Evolutionary conservation across 2,888 invertebrate species (phyloP).

Genomic region (Deroplatys truncata): DNA sequence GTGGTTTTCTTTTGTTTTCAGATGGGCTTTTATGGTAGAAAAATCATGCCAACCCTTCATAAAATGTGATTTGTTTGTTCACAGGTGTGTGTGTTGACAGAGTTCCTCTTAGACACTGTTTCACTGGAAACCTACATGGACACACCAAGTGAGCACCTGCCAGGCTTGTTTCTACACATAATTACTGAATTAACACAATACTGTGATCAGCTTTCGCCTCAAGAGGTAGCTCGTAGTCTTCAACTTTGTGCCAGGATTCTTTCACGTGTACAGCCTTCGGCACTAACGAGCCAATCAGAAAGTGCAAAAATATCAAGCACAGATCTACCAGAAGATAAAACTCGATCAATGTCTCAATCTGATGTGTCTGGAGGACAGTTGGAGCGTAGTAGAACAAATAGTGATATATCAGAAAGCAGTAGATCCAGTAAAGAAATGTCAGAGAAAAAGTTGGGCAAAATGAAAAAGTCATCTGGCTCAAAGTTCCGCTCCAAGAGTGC

Average conservation of each 20-base stretch:
- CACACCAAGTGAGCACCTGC: constrained; percentile 71
- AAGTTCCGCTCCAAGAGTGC: constrained; percentile 15
- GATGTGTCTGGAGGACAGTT: neutral
- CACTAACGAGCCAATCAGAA: constrained; percentile 21
- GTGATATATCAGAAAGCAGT: constrained; percentile 18
- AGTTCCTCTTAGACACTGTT: constrained; percentile 71
- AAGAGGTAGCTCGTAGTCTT: constrained; percentile 62
- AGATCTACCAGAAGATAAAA: constrained; percentile 13
- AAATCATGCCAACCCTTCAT: neutral
- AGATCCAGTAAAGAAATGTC: constrained; percentile 12
- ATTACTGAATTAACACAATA: constrained; percentile 57
- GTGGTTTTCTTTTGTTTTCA: no score
- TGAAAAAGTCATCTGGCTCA: constrained; percentile 16
- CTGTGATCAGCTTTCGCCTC: constrained; percentile 52
- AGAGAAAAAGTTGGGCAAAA: constrained; percentile 12
- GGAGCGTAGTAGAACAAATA: constrained; percentile 20
- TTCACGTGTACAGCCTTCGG: constrained; percentile 64
- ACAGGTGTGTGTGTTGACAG: constrained; percentile 68
- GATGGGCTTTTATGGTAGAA: no score
- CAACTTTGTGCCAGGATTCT: constrained; percentile 68
- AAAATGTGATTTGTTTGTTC: constrained; percentile 32
- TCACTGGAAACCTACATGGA: constrained; percentile 72
- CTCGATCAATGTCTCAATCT: neutral
- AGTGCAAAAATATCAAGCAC: neutral
- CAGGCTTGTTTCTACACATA: constrained; percentile 67